Evolutionary conservation across 1,140 invertebrate species (phyloP), one percentile per base, ranked within the genome.

Genomic region (Tenebrio molitor): DNA sequence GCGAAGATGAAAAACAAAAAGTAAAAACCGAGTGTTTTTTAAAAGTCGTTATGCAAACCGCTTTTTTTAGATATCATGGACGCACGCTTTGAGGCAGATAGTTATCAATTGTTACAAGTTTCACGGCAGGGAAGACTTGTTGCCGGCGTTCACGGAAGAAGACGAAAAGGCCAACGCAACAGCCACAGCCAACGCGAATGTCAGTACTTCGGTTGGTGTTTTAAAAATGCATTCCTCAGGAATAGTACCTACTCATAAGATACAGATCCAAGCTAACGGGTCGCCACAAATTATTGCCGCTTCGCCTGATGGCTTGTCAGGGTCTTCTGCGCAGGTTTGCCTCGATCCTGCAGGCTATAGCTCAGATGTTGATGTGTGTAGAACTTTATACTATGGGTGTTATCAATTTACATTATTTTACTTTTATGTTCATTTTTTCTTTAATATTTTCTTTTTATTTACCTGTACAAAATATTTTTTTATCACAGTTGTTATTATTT

Each of bases 51-150:
- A n/a, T n/a, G n/a, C n/a, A n/a, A n/a, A n/a, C 16, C 16, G n/a
- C 15, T 16, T 1, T 5, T 65, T 41, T 12, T 84, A 98, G 95
- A 97, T 98, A 77, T 98, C 96, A 23, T 99, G 97, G 97, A 99
- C 97, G 8, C 95, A 98, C 84, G 97, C 97, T n/a, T 86, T 99
- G 65, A 87, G 97, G 16, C 95, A 98, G 85, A 98, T 98, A 77
- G 97, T 99, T 39, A 96, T 97, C 80, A 98, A 98, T 85, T 99
- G 97, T 85, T 99, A 99, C 86, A 97, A 97, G 86, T 97, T 96
- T 85, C 97, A 99, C 85, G 96, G 95, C 0, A 88, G 97, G 77
- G 96, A 98, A 85, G 97, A 99, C 84, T 87, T 99, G 25, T 85
- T 99, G 74, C 97, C 97, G 2, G 95, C 95, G 12, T 98, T 98